A percentile compares a stretch with the other conserved stretches of the same genome.
Conservation (phyloP, 2,888 invertebrate species). For the Himalopsyche tibetana region DNA sequence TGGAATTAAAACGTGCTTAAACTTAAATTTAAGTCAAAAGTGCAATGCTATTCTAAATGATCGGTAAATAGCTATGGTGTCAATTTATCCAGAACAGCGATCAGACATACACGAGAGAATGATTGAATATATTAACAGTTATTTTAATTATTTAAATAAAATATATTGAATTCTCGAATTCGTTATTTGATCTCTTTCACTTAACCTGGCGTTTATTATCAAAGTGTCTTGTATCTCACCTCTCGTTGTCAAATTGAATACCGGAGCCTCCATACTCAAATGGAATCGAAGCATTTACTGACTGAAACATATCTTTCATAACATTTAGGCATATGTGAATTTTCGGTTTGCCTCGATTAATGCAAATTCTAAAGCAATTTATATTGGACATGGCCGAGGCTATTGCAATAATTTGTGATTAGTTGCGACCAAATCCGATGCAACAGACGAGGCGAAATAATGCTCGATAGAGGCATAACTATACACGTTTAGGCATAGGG, state of each 20-base stretch:
- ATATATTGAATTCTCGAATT: no score
- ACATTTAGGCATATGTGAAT: background rate
- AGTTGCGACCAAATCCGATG: constrained; percentile 36
- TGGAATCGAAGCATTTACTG: constrained; percentile 17
- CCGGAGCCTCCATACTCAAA: background rate
- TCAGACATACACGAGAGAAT: no score
- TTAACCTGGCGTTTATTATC: no score
- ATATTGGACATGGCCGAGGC: constrained; percentile 47
- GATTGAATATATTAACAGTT: no score
- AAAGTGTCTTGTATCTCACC: background rate
- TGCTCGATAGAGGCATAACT: background rate
- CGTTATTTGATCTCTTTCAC: no score
- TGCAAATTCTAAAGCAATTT: constrained; percentile 48
- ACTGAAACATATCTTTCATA: constrained; percentile 18
- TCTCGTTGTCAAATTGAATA: background rate
- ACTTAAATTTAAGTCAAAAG: no score
- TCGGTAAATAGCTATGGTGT: no score
- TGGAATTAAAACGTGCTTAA: no score
- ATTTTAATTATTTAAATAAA: no score
- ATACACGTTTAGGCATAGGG: background rate
- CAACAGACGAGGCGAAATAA: constrained; percentile 36
- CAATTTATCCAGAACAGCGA: no score
- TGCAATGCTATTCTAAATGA: no score
- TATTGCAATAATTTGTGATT: constrained; percentile 48
- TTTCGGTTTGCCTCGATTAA: background rate